Base-by-base conservation (phyloP, 2,888 invertebrate species). In the Psylliodes chrysocephalus region DNA sequence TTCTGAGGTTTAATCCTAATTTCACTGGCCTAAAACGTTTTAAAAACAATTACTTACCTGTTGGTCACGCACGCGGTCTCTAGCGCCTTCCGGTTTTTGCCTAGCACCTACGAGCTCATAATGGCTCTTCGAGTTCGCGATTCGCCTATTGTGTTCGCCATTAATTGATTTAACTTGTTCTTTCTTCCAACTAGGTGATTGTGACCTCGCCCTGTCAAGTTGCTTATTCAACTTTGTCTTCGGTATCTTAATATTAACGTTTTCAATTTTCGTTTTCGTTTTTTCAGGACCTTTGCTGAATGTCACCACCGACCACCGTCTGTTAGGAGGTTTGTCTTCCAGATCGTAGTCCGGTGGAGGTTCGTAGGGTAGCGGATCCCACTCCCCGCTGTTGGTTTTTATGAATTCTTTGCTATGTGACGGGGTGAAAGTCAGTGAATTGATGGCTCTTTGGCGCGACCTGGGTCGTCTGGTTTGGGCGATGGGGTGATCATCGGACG, bases 341-440 rank as follows among this genome's bases (percentile, higher is more conserved):
- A 75, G 66, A 56, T 82, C 82, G 64, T 82, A 82, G 71, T 82
- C 82, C 4, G 82, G 82, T 30, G 81, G 81, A 3, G 82, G 82
- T 69, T 82, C 82, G 67, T 79, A 82, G 8, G 80, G 80, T 14
- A 80, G 66, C 12, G 78, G 77, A 47, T 78, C 78, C 66, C 77
- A 79, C 30, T 76, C 78, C 46, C 77, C 78, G 49, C 78, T 79
- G 62, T 78, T 78, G 56, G 78, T 78, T 69, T 77, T 80, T 64
- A 80, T 77, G 71, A 79, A 81, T 54, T 80, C 79, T 63, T 77
- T 75, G 69, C 81, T 80, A 49, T 73, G 66, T 18, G 73, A 67
- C 6, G 71, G 66, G 25, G 68, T 71, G 49, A 71, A 71, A 52
- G 72, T 72, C 38, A 73, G 60, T 5, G 74, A 73, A 61, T 69